Evolutionary conservation across 2,888 invertebrate species (phyloP).

Genomic region (Muschampia plurimacula): DNA sequence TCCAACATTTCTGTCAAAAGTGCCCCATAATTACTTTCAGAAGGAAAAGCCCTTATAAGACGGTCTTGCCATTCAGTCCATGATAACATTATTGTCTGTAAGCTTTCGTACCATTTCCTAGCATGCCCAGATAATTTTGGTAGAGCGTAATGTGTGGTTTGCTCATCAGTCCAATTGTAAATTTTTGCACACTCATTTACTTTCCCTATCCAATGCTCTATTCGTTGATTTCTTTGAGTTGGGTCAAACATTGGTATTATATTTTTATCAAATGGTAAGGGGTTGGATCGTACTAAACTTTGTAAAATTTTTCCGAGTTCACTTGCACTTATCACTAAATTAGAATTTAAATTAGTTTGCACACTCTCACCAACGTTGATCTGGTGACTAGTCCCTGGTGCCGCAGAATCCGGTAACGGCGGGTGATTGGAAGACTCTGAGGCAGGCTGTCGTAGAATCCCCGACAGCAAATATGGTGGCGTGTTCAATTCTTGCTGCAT

Average conservation of each 20-base stretch:
- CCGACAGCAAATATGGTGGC: not conserved
- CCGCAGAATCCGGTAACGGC: not conserved
- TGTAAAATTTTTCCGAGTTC: constrained; percentile 7
- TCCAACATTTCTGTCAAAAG: constrained; percentile 40
- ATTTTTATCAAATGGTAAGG: constrained; percentile 12
- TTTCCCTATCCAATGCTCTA: constrained; percentile 32
- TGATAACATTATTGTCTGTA: constrained; percentile 7
- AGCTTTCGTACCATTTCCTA: constrained; percentile 31
- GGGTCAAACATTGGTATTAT: constrained; percentile 24
- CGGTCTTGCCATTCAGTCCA: constrained; percentile 27
- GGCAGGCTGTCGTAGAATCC: not conserved
- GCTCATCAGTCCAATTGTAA: constrained; percentile 31
- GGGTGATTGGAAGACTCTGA: not conserved
- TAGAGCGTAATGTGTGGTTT: constrained; percentile 27
- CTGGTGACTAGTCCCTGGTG: not conserved
- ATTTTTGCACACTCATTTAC: constrained; percentile 33
- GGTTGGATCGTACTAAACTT: not conserved
- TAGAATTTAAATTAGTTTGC: not conserved
- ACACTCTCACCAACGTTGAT: not conserved
- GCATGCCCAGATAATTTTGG: constrained; percentile 32
- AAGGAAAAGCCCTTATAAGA: constrained; percentile 32
- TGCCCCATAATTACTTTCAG: constrained; percentile 36
- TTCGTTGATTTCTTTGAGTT: constrained; percentile 13
- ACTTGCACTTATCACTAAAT: not conserved
- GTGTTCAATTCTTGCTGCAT: not conserved